These are phyloP conservation scores for Diorhabda elongata DNA, from an alignment of 1,140 invertebrate species.

Conservation along the genomic window DNA sequence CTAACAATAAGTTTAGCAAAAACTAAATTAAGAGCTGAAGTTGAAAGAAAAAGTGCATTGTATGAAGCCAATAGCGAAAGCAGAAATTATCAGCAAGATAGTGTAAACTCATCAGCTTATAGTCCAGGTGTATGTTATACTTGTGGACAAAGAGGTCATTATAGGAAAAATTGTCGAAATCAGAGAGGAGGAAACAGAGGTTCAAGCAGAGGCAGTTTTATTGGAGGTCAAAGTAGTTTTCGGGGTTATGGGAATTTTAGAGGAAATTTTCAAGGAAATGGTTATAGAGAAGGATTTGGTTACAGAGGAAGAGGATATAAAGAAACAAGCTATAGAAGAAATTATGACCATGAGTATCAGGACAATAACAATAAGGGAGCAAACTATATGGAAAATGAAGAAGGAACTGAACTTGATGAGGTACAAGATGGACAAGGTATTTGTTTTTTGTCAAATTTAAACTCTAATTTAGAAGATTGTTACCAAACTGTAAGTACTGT, in stretches of 20 bases:
- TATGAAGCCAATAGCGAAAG: too few species aligned
- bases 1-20: too few species aligned
- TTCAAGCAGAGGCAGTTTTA: neutral
- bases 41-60: too few species aligned
- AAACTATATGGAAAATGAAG: neutral
- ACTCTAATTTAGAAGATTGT: neutral
- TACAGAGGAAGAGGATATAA: neutral
- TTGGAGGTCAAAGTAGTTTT: too few species aligned
- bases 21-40: too few species aligned
- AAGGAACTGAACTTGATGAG: neutral
- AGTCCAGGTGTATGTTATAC: too few species aligned
- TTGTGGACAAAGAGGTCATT: too few species aligned
- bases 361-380: neutral
- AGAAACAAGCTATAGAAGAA: too few species aligned
- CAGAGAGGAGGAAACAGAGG: neutral
- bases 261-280: too few species aligned
- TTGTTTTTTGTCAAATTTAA: constrained; percentile 8
- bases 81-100: too few species aligned
- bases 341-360: neutral
- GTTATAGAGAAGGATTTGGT: neutral
- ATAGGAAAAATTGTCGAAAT: too few species aligned
- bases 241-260: neutral
- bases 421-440: neutral
- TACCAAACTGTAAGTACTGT: neutral
- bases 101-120: too few species aligned